Percentiles rank a stretch among this genome's conserved stretches.
Evolutionary conservation across 2,888 invertebrate genomes (phyloP).

Genomic region (Cantharis nigra): DNA sequence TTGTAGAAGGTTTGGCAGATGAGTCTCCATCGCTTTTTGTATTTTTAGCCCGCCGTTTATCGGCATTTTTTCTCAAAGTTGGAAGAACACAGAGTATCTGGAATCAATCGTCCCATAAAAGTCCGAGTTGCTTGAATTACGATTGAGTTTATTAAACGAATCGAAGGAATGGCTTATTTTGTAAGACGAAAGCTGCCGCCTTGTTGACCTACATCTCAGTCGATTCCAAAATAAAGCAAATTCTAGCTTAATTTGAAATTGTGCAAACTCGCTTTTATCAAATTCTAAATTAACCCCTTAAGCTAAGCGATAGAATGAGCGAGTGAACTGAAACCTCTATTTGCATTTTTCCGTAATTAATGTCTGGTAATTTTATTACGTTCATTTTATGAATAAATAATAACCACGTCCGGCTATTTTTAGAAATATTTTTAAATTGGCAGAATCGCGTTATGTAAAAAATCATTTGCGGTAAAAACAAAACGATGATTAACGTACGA

Average conservation of each 20-base stretch:
- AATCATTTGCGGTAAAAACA: not conserved
- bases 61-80: not conserved
- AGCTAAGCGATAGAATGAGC: not conserved
- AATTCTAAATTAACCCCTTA: not conserved
- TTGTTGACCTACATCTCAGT: not conserved
- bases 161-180: not conserved
- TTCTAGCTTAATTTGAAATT: not conserved
- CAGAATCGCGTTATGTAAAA: not conserved
- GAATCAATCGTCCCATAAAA: not conserved
- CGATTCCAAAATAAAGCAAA: not conserved
- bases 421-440: not conserved
- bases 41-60: not conserved
- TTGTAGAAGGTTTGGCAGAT: not conserved
- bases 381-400: not conserved
- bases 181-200: not conserved
- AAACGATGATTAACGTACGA: not conserved
- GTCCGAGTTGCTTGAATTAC: not conserved
- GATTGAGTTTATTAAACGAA: not conserved
- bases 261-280: not conserved
- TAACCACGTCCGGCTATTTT: not conserved
- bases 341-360: constrained; percentile 1
- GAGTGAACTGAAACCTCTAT: not conserved
- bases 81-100: not conserved
- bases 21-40: not conserved
- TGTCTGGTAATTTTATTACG: not conserved